phyloP scores from a whole-genome alignment of 2,888 invertebrate genomes.

The Eristalinus aeneus region DNA sequence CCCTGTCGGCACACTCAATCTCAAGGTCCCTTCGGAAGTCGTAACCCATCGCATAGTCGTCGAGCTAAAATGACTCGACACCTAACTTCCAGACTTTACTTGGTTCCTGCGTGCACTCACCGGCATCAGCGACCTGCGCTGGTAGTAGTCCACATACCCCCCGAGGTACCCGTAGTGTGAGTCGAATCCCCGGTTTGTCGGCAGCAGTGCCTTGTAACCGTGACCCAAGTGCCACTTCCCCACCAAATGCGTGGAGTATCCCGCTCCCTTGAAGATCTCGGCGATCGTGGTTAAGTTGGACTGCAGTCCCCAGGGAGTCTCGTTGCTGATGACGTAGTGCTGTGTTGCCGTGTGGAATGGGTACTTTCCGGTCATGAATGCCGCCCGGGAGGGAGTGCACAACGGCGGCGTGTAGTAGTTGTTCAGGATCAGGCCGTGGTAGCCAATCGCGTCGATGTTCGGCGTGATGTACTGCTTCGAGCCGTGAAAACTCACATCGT shows the following conservation, averaged over 20 bases:
- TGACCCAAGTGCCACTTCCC: constrained; percentile 97
- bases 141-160: constrained; percentile 91
- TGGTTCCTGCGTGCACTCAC: constrained; percentile 64
- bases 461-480: constrained; percentile 93
- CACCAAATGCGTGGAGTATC: constrained; percentile 90
- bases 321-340: constrained; percentile 85
- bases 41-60: constrained; percentile 78
- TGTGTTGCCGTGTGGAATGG: constrained; percentile 92
- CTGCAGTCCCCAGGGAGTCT: constrained; percentile 88
- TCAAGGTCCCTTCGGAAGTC: constrained; percentile 82
- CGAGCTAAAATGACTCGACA: background rate
- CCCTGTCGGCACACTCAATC: constrained; percentile 82
- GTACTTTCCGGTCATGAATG: constrained; percentile 92
- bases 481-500: constrained; percentile 95
- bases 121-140: constrained; percentile 82
- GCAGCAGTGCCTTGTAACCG: constrained; percentile 83
- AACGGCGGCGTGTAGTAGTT: constrained; percentile 90
- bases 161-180: constrained; percentile 92
- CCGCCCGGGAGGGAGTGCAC: constrained; percentile 92
- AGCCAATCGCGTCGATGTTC: constrained; percentile 93
- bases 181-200: constrained; percentile 89
- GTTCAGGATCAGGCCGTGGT: constrained; percentile 91
- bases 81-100: background rate
- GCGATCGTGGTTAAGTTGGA: constrained; percentile 86
- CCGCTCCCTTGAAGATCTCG: constrained; percentile 85